Conservation (phyloP, 92 coral and sea anemone genomes). For the Zoanthus gigantus region DNA sequence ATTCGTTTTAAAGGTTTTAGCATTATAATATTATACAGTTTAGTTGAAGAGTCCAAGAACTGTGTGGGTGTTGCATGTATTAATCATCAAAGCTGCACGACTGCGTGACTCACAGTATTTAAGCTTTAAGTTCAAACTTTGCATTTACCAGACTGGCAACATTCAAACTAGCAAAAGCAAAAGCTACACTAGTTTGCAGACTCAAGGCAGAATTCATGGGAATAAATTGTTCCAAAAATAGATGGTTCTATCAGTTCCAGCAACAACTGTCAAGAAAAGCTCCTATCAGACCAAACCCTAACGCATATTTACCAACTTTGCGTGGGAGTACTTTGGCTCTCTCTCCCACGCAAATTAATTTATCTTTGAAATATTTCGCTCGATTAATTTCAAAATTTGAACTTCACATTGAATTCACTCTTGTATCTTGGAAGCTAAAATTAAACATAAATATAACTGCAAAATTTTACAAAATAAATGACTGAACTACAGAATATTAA, state of each 20-base stretch:
- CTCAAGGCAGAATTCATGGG: background rate
- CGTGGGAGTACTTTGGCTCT: constrained; percentile 29
- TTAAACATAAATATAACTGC: background rate
- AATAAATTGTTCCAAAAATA: constrained; percentile 29
- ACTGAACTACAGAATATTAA: background rate
- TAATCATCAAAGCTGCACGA: constrained; percentile 26
- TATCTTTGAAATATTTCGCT: constrained; percentile 32
- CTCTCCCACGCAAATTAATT: constrained; percentile 53
- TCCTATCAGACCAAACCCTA: constrained; percentile 42
- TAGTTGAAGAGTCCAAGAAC: constrained; percentile 40
- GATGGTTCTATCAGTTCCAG: constrained; percentile 1
- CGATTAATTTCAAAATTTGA: constrained; percentile 17
- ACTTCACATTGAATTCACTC: background rate
- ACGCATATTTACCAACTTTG: constrained; percentile 47
- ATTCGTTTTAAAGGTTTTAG: constrained; percentile 33
- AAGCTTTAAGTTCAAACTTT: constrained; percentile 13
- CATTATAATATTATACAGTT: constrained; percentile 39
- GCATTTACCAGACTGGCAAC: background rate
- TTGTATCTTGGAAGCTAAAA: background rate
- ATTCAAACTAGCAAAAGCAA: constrained; percentile 5
- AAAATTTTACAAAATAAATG: background rate
- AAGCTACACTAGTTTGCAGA: background rate
- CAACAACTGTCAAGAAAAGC: constrained; percentile 23
- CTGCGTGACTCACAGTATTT: constrained; percentile 38
- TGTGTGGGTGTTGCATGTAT: constrained; percentile 47